These are phyloP conservation scores for Staurois parvus DNA, from an alignment of 2,797 vertebrate species.

Conservation along the genomic window DNA sequence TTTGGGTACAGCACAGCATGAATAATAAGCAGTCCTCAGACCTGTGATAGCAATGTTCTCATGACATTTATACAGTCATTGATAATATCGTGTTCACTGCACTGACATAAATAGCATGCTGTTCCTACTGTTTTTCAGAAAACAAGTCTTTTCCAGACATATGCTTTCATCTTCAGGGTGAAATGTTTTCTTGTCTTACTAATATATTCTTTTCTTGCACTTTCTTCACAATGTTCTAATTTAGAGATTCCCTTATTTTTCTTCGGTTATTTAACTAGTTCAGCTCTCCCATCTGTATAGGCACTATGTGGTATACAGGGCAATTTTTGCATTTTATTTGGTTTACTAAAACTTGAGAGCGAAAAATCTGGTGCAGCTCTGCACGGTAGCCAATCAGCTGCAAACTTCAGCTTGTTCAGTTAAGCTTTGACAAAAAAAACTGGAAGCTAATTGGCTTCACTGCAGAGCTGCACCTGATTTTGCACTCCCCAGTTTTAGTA, in stretches of 20 bases:
- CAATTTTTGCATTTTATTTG: no score
- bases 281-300: no score
- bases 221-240: constrained; percentile 28
- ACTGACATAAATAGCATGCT: constrained; percentile 33
- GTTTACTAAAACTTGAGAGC: no score
- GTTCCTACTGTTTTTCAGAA: constrained; percentile 35
- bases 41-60: constrained; percentile 23
- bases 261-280: no score
- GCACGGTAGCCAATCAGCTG: no score
- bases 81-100: constrained; percentile 43
- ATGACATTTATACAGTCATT: constrained; percentile 52
- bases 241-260: background rate
- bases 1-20: constrained; percentile 31
- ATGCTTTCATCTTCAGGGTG: constrained; percentile 37
- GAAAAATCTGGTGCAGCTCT: no score
- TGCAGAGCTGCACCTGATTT: no score
- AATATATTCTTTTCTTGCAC: constrained; percentile 28
- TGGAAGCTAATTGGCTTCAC: no score
- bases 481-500: no score
- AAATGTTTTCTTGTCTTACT: constrained; percentile 40
- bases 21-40: constrained; percentile 45
- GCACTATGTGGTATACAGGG: no score
- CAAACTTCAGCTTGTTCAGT: no score
- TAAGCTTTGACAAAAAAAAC: no score
- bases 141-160: constrained; percentile 22